Base-by-base conservation (phyloP, 2,888 invertebrate species). In the Pseudococcus viburni region DNA sequence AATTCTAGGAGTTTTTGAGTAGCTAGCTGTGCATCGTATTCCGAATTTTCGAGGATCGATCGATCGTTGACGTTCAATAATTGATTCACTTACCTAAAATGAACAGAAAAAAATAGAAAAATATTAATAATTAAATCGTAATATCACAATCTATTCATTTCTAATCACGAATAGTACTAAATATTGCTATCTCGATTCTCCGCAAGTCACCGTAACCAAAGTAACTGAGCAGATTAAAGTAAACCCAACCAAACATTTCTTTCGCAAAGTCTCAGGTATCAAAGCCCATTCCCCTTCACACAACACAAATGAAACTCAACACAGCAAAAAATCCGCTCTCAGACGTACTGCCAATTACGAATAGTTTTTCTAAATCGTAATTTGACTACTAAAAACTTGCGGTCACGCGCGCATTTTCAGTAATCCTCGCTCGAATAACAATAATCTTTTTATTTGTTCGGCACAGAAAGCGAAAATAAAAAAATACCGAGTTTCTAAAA, bases 401-500 rank as follows among this genome's bases (percentile, higher is more conserved):
- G 88, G 88, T 88, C 88, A 88, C 88, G 88, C 88, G 88, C 88
- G 88, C 88, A 83, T 88, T 88, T 80, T 55, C 59, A 59, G 51
- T 80, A 88, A 88, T 88, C 80, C 88, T 22, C 55, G 88, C 88
- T 88, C 88, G 88, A 88, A 88, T 88, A 88, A 88, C 88, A 88
- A 88, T 88, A 88, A 88, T 88, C 88, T 83, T 88, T 88, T 88
- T 88, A 88, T 88, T 46, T 83, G 80, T 68, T 73, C 86, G 59
- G 64, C 68, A 68, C 68, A 68, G 46, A 86, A 86, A 86, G 84
- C 51, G 51, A 86, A 86, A 59, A 83, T 64, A 68, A 68, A 86
- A 86, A 86, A 85, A 85, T 85, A 86, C 46, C 80, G 55, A 86
- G 64, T 86, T 86, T 86, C 73, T 17, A 86, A 86, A 86, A 86